Base-by-base conservation (phyloP, 2,888 invertebrate species). In the Nasonia oneida region DNA sequence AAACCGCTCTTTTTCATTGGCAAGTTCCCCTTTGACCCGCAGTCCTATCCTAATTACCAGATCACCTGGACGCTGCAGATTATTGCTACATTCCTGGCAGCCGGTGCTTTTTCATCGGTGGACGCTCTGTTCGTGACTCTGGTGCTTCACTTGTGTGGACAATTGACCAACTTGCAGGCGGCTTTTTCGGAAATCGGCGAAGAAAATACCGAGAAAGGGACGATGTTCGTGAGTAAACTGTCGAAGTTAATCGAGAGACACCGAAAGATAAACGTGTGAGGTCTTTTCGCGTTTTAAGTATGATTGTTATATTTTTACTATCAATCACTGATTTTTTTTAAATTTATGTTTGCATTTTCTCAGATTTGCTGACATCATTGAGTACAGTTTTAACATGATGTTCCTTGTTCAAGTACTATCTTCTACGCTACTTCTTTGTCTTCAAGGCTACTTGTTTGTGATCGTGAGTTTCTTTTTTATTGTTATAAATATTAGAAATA, bases 321-420 rank as follows among this genome's bases (percentile, higher is more conserved):
- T 2, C 53, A 53, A 5, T 61, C 18, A 61, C 6, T n/a, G 29
- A 29, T 6, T 2, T 23, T 61, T 4, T 61, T 61, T 8, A 2
- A 61, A 61, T 61, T 18, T 6, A 5, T 1, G 5, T 23, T 23
- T 83, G n/a, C 10, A 42, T 3, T 67, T 75, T 87, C 29, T 14
- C 23, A 87, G 87, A 67, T 84, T 84, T 78, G 77, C 84, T 47
- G 75, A 82, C 23, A 12, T n/a, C 4, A 84, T 86, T 18, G 87
- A 87, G 76, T 14, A 83, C 14, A 76, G 39, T 37, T 87, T 87
- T 47, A 87, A 87, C 39, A 23, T 61, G 2, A 87, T 87, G 85
- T 85, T 87, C 64, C 71, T 87, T 12, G 6, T 79, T 8, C 84
- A 87, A 85, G 29, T 87, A 4, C 0, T 85, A 12, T 10, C 23